These are phyloP conservation scores for Sylvicola fuscatus DNA, from an alignment of 2,888 invertebrate species.

Conservation along the genomic window DNA sequence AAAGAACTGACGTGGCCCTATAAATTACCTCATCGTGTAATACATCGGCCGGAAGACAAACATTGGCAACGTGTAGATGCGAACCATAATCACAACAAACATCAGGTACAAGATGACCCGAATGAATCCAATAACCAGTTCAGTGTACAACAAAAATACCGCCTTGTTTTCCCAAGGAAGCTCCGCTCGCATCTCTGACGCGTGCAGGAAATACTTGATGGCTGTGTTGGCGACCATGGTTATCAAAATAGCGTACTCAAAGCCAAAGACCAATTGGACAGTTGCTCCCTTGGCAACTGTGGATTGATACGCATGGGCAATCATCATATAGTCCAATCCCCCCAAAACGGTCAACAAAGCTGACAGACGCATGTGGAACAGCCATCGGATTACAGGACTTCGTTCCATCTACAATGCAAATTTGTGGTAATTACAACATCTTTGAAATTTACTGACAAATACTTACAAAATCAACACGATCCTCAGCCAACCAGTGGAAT, in stretches of 20 bases:
- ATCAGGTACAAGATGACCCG: slow-evolving; percentile 74
- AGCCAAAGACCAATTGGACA: slow-evolving; percentile 96
- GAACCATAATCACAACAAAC: slow-evolving; percentile 91
- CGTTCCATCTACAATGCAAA: slow-evolving; percentile 71
- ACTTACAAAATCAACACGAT: slow-evolving; percentile 96
- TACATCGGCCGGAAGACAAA: slow-evolving; percentile 99
- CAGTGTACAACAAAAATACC: slow-evolving; percentile 89
- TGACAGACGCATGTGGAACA: slow-evolving; percentile 84
- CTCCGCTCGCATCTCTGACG: slow-evolving; percentile 60
- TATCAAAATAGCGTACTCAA: slow-evolving; percentile 93
- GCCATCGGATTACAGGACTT: slow-evolving; percentile 86
- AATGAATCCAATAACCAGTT: slow-evolving; percentile 76
- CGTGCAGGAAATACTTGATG: slow-evolving; percentile 77
- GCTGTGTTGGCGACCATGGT: slow-evolving; percentile 83
- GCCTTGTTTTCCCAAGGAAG: slow-evolving; percentile 99
- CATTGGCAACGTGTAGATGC: slow-evolving; percentile 89
- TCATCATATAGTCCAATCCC: slow-evolving; percentile 68
- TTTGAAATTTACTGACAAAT: slow-evolving; percentile 7
- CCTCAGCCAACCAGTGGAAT: slow-evolving; percentile 99
- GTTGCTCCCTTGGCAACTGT: slow-evolving; percentile 87
- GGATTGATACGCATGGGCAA: slow-evolving; percentile 83
- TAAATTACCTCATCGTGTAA: slow-evolving; percentile 65
- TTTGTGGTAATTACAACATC: background rate
- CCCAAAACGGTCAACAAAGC: slow-evolving; percentile 66
- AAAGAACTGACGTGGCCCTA: too few species aligned